Percentiles rank a stretch among this genome's conserved stretches.
These are phyloP conservation scores for Palaemon carinicauda DNA, from an alignment of 1,140 invertebrate genomes.

Conservation along the genomic window DNA sequence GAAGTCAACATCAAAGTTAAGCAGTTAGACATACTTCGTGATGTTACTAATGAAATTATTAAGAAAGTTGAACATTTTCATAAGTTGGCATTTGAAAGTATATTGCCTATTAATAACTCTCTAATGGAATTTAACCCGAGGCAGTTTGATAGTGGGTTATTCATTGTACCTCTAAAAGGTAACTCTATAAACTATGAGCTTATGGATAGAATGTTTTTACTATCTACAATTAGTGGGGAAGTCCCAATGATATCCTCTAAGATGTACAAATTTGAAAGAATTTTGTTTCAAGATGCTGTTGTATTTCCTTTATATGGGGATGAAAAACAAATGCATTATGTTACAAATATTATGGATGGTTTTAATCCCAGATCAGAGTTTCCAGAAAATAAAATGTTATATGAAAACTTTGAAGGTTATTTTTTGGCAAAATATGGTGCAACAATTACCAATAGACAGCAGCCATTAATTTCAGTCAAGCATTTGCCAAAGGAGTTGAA, in stretches of 20 bases:
- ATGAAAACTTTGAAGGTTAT: slow-evolving; percentile 33
- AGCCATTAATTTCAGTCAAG: slow-evolving; percentile 33
- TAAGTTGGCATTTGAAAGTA: slow-evolving; percentile 35
- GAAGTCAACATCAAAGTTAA: slow-evolving; percentile 30
- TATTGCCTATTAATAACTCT: slow-evolving; percentile 12
- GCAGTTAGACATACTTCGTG: background rate
- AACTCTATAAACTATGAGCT: background rate
- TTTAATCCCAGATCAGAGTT: slow-evolving; percentile 18
- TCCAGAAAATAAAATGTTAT: background rate
- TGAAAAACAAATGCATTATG: slow-evolving; percentile 16
- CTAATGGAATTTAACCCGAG: slow-evolving; percentile 13
- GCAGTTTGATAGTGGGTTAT: background rate
- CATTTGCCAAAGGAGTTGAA: slow-evolving; percentile 52
- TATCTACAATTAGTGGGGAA: background rate
- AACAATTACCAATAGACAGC: slow-evolving; percentile 15
- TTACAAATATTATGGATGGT: slow-evolving; percentile 19
- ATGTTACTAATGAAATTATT: background rate
- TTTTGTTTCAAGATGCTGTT: slow-evolving; percentile 36
- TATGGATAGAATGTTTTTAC: background rate
- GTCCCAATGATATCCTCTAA: background rate
- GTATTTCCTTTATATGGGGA: slow-evolving; percentile 34
- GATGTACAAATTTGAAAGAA: slow-evolving; percentile 17
- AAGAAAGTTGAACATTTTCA: slow-evolving; percentile 45
- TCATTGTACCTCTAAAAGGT: slow-evolving; percentile 20
- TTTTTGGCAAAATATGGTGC: background rate